Evolutionary conservation across 30 jellyfish, hydroid and myxozoan genomes (phyloP), one percentile per base, ranked within the genome.

Genomic region (Phacellophora camtschatica): DNA sequence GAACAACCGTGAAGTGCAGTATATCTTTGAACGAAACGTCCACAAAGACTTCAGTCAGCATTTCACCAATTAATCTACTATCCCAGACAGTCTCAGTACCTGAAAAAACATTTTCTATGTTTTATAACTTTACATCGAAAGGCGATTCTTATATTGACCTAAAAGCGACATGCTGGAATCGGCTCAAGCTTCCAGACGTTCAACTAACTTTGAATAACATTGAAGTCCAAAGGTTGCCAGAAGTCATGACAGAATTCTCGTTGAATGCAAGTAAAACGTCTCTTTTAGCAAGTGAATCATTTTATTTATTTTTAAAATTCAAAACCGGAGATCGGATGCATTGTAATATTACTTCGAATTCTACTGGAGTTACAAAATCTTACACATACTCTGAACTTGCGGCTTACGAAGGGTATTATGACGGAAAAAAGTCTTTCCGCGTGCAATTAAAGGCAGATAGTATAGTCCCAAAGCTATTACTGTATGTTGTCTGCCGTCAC

Each of bases 91-190:
- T 55, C 29, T 2, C 28, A 6, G 79, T 39, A 4, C 4, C 71
- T 20, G 59, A 36, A 20, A 76, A 56, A 15, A 12, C 41, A 24
- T 76, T 76, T 39, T 12, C 59, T 12, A 30, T 54, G 13, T 24
- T 79, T 3, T 65, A 39, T n/a, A 41, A 39, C 13, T 76, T 55
- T 31, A 23, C 53, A 2, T 76, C 88, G 1, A 22, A 67, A 24
- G 88, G 79, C 7, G 70, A 76, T 29, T 76, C 88, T 20, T 7
- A 24, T 33, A 41, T 76, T 18, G 11, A 33, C 48, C 33, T 76
- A n/a, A 35, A 50, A 9, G 66, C 57, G 32, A 76, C 24, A 76
- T 76, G 88, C 77, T 55, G 88, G 88, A 76, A 76, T 23, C 88
- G 88, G 13, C 28, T 76, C 69, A 51, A 51, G 35, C 48, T 55